Percentiles rank a stretch among this genome's conserved stretches.
Conservation (phyloP, 2,888 invertebrate species). For the Cremastinae sp. region DNA sequence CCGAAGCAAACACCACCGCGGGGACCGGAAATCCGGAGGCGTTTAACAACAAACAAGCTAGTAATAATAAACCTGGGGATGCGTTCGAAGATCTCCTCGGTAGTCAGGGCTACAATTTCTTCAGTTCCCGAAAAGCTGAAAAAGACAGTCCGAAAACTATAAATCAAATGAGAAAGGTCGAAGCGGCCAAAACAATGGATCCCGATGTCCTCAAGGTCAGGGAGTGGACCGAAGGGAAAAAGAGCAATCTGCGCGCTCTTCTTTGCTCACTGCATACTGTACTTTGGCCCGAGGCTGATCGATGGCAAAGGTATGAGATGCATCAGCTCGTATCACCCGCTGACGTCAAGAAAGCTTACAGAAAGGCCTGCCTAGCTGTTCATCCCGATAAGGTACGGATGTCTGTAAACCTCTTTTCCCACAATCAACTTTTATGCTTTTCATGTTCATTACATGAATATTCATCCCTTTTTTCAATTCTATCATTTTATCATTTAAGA, state of each 20-base stretch:
- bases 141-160: slow-evolving; percentile 92
- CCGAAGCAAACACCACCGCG: slow-evolving; percentile 61
- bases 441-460: no score
- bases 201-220: slow-evolving; percentile 92
- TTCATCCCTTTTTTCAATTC: no score
- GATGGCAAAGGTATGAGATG: slow-evolving; percentile 97
- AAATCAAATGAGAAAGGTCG: slow-evolving; percentile 95
- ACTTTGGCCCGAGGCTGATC: slow-evolving; percentile 92
- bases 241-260: slow-evolving; percentile 96
- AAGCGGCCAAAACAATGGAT: slow-evolving; percentile 93
- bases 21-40: slow-evolving; percentile 81
- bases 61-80: slow-evolving; percentile 81
- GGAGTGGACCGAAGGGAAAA: slow-evolving; percentile 96
- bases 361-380: slow-evolving; percentile 97
- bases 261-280: slow-evolving; percentile 96
- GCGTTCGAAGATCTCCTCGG: slow-evolving; percentile 96
- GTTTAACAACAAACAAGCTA: slow-evolving; percentile 66
- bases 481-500: no score
- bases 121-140: slow-evolving; percentile 81
- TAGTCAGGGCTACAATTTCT: slow-evolving; percentile 92
- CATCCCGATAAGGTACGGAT: slow-evolving; percentile 97
- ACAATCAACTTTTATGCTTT: no score
- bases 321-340: slow-evolving; percentile 93
- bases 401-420: not conserved
- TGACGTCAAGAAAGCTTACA: slow-evolving; percentile 97